Base-by-base conservation (phyloP, 2,797 vertebrate species). In the Chelon auratus region DNA sequence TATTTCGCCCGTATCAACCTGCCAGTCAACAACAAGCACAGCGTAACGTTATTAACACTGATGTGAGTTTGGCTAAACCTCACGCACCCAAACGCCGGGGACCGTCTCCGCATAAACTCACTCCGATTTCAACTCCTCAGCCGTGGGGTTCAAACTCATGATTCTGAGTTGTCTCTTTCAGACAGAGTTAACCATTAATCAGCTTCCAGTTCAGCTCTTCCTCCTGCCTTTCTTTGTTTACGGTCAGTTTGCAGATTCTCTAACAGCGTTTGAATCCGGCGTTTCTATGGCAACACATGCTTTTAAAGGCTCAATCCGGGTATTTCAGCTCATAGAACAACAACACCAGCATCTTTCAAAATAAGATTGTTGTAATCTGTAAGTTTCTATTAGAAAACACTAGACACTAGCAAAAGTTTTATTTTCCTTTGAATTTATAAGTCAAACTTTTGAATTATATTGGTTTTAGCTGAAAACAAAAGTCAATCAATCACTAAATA, bases 31-130 rank as follows among this genome's bases (percentile, higher is more conserved):
- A 59, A 51, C 39, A 69, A 17, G 4, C 57, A 12, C 1, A 45
- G 26, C 5, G 60, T 5, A 33, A 43, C 77, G 61, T 64, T 54
- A 69, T 53, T 69, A 26, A 30, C 48, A 68, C 18, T 13, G 70
- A 73, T 37, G n/a, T 39, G 73, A 78, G 37, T 18, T 12, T 62
- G 42, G 52, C 57, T 37, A 22, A 8, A 9, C 4, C 51, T 68
- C 66, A 67, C 54, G 59, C 17, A 2, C 24, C 40, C 22, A 33
- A 5, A 47, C 12, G 11, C 24, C 43, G 24, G 5, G 52, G 3
- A 67, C 15, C 14, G 11, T 26, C 36, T 20, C 15, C 52, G 11
- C 10, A 50, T 17, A 18, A 64, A 89, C 95, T 95, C 89, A 96
- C 95, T 2, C 14, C 24, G 78, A 68, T 43, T 89, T 78, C 58